Base-by-base conservation (phyloP, 2,888 invertebrate species). In the Leptopterna dolabrata region DNA sequence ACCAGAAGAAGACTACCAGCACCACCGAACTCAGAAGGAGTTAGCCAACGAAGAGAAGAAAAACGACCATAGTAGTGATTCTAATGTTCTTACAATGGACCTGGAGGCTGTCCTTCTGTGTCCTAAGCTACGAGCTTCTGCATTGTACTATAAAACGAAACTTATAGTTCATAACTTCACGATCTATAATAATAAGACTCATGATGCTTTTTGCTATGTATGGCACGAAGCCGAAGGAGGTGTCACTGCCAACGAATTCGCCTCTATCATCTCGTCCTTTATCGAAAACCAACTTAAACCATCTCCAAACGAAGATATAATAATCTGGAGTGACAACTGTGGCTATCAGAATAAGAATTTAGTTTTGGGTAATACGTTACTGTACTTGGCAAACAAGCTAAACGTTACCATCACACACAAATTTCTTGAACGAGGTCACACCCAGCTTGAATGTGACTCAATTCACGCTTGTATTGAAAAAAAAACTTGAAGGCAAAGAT, bases 151-250 rank as follows among this genome's bases (percentile, higher is more conserved):
- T 87, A 88, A 88, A 83, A 88, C 78, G 43, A 90, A 88, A 71
- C 84, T 89, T 24, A 87, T 88, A 73, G 70, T 90, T 16, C 89
- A 89, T 76, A 88, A 89, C 81, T 89, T 90, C 41, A 89, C 90
- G 16, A 84, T 89, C 27, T 92, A 91, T 92, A 91, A 91, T 91
- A 91, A 91, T 91, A 92, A 92, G 92, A 92, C 91, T 91, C 92
- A 92, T 92, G 92, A 92, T 91, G 92, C 92, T 92, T 92, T 92
- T 92, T 93, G 93, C 92, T 93, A 92, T 92, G 92, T 94, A 13
- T 63, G 83, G 41, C 83, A 83, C 24, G 83, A 83, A 27, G 83
- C n/a, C 9, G 83, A 83, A 83, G 83, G 83, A 24, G 71, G 71
- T 13, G 14, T 83, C 63, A 83, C 41, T n/a, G 11, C 83, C 43